Conservation (phyloP, 1,140 invertebrate species). For the Pentalonia nigronervosa region DNA sequence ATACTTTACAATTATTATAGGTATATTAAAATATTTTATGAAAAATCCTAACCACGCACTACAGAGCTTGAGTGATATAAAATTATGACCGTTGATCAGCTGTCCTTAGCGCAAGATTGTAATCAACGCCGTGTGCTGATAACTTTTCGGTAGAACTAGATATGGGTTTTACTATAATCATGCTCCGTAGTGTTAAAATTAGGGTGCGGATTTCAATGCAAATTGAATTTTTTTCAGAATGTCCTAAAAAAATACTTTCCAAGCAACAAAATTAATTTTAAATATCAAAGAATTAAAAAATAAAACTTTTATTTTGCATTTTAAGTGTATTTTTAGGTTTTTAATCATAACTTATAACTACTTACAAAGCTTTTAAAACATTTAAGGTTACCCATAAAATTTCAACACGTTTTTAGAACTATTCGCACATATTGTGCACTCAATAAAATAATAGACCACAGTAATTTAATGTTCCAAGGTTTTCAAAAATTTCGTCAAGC, state of each 20-base stretch:
- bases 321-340: too few relatives aligned
- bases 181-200: neutral
- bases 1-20: neutral
- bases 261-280: too few relatives aligned
- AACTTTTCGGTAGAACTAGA: neutral
- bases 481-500: neutral
- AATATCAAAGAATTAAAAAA: too few relatives aligned
- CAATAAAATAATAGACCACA: neutral
- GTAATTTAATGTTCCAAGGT: neutral
- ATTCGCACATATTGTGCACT: neutral
- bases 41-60: neutral
- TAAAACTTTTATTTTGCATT: too few relatives aligned
- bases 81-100: neutral
- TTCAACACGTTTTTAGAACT: neutral
- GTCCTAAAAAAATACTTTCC: too few relatives aligned
- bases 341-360: too few relatives aligned
- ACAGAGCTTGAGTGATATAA: neutral
- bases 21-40: too few relatives aligned
- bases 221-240: too few relatives aligned
- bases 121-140: neutral
- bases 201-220: too few relatives aligned
- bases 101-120: fast-evolving
- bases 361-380: neutral
- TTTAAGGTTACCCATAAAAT: neutral
- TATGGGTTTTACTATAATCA: neutral